Conservation (phyloP, 2,113 vertebrate genomes). For the Cochlearius cochlearius region DNA sequence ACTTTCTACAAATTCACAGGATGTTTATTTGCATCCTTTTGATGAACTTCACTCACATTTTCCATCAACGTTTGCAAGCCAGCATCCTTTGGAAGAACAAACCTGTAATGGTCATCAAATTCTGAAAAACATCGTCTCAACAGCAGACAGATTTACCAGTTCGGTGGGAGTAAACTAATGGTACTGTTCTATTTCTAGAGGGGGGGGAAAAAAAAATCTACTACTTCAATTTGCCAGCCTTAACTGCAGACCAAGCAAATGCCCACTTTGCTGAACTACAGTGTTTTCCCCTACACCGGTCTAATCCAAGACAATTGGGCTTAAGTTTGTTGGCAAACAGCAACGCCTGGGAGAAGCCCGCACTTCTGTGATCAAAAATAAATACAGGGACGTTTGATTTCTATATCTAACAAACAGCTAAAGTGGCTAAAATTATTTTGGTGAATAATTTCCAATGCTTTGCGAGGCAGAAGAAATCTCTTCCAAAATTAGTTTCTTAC, state of each 20-base stretch:
- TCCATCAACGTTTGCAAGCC: neutral
- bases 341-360: neutral
- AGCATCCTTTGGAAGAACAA: neutral
- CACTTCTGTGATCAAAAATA: neutral
- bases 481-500: neutral
- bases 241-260: neutral
- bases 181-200: neutral
- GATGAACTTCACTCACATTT: neutral
- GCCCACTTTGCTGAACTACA: neutral
- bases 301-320: neutral
- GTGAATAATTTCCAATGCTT: neutral
- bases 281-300: neutral
- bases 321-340: neutral
- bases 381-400: neutral
- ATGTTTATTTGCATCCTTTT: neutral
- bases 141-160: neutral
- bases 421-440: neutral
- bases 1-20: neutral
- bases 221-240: neutral
- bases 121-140: neutral
- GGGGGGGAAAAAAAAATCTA: neutral
- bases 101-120: neutral
- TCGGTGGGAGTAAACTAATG: neutral
- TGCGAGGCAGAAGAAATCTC: neutral
- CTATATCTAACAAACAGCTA: neutral